phyloP scores from a whole-genome alignment of 2,888 invertebrate species.

The Acleris holmiana region DNA sequence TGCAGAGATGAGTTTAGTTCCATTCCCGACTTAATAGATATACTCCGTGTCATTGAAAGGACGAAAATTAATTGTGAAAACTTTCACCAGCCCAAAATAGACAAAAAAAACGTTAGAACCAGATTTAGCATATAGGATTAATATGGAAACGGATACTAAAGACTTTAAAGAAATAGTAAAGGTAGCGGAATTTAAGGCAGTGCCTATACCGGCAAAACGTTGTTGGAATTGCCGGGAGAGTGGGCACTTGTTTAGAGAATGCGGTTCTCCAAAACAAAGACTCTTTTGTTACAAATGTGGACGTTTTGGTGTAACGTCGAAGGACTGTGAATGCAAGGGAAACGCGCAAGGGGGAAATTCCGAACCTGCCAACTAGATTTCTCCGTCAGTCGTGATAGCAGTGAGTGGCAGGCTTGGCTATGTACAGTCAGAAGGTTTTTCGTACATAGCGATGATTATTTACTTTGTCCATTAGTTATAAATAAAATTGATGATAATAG shows the following conservation, averaged over 20 bases:
- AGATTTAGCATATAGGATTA: not conserved
- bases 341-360: not conserved
- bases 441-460: no score
- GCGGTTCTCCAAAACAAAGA: no score
- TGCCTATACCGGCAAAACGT: not conserved
- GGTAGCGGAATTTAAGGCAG: not conserved
- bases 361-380: not conserved
- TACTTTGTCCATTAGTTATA: no score
- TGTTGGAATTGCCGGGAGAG: not conserved
- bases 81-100: not conserved
- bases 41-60: not conserved
- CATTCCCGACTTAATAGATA: not conserved
- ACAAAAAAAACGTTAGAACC: not conserved
- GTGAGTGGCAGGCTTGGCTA: no score
- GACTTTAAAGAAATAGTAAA: not conserved
- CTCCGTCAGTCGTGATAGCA: no score
- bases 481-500: no score
- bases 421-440: no score
- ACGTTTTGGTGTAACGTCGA: not conserved
- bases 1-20: not conserved
- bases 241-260: no score
- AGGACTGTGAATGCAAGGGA: constrained; percentile 1
- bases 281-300: not conserved
- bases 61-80: not conserved
- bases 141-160: not conserved